Conservation (phyloP, 2,113 vertebrate species). For the Tyto alba region DNA sequence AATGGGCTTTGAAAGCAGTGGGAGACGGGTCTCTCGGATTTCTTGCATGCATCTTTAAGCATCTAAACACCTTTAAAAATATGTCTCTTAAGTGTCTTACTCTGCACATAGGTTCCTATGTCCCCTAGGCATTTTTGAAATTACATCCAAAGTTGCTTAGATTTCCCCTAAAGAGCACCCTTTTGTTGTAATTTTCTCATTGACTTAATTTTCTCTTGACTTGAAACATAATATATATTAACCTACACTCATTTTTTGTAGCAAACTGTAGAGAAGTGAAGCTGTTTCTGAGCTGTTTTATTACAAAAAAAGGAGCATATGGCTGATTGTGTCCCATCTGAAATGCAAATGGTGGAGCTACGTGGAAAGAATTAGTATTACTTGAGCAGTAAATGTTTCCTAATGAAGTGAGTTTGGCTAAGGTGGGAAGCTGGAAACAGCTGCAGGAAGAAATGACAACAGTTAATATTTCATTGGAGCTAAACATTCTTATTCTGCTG, state of each 20-base stretch:
- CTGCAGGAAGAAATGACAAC: not conserved
- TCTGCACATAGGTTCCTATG: not conserved
- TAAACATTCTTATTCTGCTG: slow-evolving; percentile 29
- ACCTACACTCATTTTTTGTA: slow-evolving; percentile 2
- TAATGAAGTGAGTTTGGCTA: slow-evolving; percentile 46
- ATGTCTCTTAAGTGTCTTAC: not conserved
- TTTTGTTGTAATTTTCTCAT: slow-evolving; percentile 29
- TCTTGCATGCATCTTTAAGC: slow-evolving; percentile 6
- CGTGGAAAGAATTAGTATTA: slow-evolving; percentile 35
- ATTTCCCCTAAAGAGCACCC: not conserved
- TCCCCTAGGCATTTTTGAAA: not conserved
- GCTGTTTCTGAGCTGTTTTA: slow-evolving; percentile 27
- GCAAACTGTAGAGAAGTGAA: slow-evolving; percentile 2
- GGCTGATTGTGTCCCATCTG: slow-evolving; percentile 56
- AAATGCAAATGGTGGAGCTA: slow-evolving; percentile 53
- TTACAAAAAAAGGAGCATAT: slow-evolving; percentile 40
- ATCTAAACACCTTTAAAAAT: slow-evolving; percentile 39
- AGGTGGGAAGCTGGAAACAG: slow-evolving; percentile 37
- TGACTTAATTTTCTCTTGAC: slow-evolving; percentile 28
- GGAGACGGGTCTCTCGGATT: not conserved
- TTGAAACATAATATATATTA: slow-evolving; percentile 27
- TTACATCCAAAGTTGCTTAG: not conserved
- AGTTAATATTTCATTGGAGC: slow-evolving; percentile 26
- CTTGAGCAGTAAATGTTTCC: slow-evolving; percentile 35
- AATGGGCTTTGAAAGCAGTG: not conserved